Base-by-base conservation (phyloP, 2,888 invertebrate species). In the Heterodera filipjevi region DNA sequence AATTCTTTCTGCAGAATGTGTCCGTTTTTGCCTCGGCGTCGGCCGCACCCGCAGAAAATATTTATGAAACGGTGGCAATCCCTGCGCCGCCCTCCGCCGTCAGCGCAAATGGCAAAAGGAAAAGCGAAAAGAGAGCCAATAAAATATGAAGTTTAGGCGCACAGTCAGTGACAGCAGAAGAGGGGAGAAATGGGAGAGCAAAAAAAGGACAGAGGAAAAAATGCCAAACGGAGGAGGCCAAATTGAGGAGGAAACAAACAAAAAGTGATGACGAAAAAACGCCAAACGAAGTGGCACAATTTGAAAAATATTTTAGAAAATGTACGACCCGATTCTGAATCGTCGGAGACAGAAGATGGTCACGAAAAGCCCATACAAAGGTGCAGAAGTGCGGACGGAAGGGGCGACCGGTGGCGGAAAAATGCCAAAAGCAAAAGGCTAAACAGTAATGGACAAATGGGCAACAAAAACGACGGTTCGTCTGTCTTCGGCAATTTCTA, bases 51-150 rank as follows among this genome's bases (percentile, higher is more conserved):
- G 81, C 83, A 2, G 87, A 87, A 76, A 86, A 87, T 76, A 84
- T 87, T 30, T 87, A 87, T 80, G 87, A 87, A 73, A 87, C 87
- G 3, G 86, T 87, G 44, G 70, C 76, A 39, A 71, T 53, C 71
- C 77, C 76, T 66, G 70, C 59, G n/a, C 46, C 76, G 12, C 39
- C 77, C 19, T 22, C 53, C 66, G 27, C 66, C 66, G n/a, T 32
- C 27, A 66, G 66, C 30, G 66, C 44, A 12, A 33, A 59, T 32
- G 53, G 39, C 39, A 46, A 53, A 53, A n/a, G 53, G 2, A 53
- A 53, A 53, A 53, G 19, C 49, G 19, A 14, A 53, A 14, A 53
- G n/a, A n/a, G n/a, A n/a, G n/a, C 53, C 1, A 19, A 19, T 49
- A 16, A 19, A 19, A 19, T 53, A 5, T 53, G 6, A 19, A 53